Percentiles rank a stretch among this genome's conserved stretches.
Evolutionary conservation across 2,888 invertebrate genomes (phyloP).

Genomic region (Drosophila subquinaria): DNA sequence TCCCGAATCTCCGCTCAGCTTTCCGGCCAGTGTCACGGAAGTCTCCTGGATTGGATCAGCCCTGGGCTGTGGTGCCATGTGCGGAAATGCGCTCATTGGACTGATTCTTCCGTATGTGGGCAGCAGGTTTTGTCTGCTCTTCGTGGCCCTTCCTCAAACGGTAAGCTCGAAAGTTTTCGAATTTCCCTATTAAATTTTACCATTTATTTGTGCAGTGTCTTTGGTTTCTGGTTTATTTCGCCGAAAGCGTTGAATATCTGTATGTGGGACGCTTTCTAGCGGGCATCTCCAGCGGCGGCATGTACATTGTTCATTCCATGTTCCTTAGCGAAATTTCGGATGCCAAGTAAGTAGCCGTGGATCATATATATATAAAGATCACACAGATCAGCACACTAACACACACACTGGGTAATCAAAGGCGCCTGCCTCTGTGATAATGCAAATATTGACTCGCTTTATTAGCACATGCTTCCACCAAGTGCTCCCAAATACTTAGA

Average conservation of each 20-base stretch:
- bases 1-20: constrained; percentile 58
- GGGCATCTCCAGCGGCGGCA: constrained; percentile 75
- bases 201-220: constrained; percentile 48
- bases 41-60: constrained; percentile 83
- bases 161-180: constrained; percentile 53
- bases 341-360: constrained; percentile 60
- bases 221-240: constrained; percentile 70
- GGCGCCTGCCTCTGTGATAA: constrained; percentile 2
- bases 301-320: constrained; percentile 76
- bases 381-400: background rate
- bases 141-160: constrained; percentile 79
- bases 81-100: constrained; percentile 78
- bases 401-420: constrained; percentile 6
- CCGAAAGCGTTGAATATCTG: constrained; percentile 61
- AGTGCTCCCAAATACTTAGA: background rate
- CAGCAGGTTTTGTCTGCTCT: constrained; percentile 70
- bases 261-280: constrained; percentile 68
- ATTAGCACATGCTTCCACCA: constrained; percentile 4
- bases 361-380: constrained; percentile 1
- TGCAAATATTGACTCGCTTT: constrained; percentile 12
- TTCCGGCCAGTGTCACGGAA: constrained; percentile 64
- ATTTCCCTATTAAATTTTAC: background rate
- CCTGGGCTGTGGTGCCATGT: constrained; percentile 76
- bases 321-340: constrained; percentile 77
- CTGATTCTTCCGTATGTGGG: constrained; percentile 69